A percentile compares a stretch with the other conserved stretches of the same genome.
These are phyloP conservation scores for Ameiurus melas DNA, from an alignment of 2,113 vertebrate genomes.

Conservation along the genomic window DNA sequence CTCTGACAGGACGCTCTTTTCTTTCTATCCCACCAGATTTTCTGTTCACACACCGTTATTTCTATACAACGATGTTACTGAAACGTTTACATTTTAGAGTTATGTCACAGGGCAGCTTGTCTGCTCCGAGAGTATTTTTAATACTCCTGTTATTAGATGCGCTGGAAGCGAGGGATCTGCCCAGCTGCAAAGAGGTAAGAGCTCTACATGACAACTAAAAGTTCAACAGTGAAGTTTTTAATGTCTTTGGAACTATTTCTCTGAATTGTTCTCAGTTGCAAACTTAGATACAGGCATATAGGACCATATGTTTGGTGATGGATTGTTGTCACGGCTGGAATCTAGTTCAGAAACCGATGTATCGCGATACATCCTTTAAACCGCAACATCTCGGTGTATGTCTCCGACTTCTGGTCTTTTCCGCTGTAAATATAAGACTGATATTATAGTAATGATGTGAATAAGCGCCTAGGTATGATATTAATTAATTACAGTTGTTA, in stretches of 20 bases:
- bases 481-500: too few relatives aligned
- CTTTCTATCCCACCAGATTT: neutral
- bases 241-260: neutral
- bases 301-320: neutral
- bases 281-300: neutral
- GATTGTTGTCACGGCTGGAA: neutral
- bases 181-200: conserved; percentile 78
- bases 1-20: neutral
- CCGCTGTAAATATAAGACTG: neutral
- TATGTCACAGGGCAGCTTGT: neutral
- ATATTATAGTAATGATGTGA: neutral
- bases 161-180: conserved; percentile 63
- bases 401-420: neutral
- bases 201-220: neutral
- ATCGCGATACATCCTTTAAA: neutral
- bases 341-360: neutral
- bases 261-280: neutral
- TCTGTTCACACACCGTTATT: neutral
- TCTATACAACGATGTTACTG: neutral
- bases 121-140: conserved; percentile 46
- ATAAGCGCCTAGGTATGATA: neutral
- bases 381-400: neutral
- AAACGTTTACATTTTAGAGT: neutral
- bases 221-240: neutral
- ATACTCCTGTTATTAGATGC: conserved; percentile 49